Conservation (phyloP, 2,888 invertebrate species). For the Enchytraeus crypticus region DNA sequence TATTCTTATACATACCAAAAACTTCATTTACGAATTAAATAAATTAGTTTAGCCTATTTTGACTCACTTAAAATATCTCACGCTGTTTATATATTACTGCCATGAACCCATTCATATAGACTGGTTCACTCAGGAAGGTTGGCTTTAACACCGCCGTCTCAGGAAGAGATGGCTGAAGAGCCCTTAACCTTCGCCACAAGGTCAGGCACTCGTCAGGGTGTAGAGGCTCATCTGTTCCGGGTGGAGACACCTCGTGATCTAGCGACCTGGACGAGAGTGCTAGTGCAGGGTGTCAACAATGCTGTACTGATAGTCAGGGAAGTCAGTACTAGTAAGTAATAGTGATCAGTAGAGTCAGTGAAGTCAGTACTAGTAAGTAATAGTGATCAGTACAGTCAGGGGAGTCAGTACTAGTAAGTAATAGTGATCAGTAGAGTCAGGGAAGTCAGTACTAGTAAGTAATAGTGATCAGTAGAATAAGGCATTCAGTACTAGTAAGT, state of each 20-base stretch:
- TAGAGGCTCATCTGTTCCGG: conserved; percentile 75
- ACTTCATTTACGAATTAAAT: too few relatives aligned
- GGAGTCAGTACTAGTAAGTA: too few relatives aligned
- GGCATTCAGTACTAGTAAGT: too few relatives aligned
- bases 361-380: too few relatives aligned
- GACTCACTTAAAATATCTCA: too few relatives aligned
- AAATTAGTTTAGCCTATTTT: too few relatives aligned
- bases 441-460: too few relatives aligned
- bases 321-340: conserved; percentile 78
- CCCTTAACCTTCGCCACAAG: conserved; percentile 54
- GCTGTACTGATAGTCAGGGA: conserved; percentile 80
- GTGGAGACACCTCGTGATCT: conserved; percentile 91
- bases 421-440: too few relatives aligned
- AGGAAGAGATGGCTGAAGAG: conserved; percentile 32
- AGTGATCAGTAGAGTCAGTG: too few relatives aligned
- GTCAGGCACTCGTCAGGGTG: conserved; percentile 79
- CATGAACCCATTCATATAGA: conserved; percentile 33
- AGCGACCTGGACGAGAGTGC: conserved; percentile 81
- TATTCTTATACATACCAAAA: too few relatives aligned
- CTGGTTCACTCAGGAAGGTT: conserved; percentile 49
- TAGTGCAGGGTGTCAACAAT: conserved; percentile 89
- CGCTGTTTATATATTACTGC: not conserved
- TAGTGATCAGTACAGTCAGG: too few relatives aligned
- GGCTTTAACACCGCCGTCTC: conserved; percentile 32
- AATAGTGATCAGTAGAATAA: too few relatives aligned